phyloP scores from a whole-genome alignment of 23 tunicate species.

The Trididemnum clinides region DNA sequence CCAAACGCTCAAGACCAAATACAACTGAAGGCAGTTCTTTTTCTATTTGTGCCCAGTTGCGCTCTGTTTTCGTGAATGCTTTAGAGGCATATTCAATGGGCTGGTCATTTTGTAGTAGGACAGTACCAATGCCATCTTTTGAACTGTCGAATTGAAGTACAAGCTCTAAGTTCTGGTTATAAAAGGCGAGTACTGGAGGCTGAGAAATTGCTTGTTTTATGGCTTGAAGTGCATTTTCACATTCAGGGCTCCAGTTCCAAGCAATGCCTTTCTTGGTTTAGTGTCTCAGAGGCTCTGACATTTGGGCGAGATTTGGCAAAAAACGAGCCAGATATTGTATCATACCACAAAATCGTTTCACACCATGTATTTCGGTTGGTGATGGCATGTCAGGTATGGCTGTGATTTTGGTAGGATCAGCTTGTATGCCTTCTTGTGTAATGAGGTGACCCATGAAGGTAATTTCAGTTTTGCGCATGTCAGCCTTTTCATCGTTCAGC shows the following conservation, averaged over 20 bases:
- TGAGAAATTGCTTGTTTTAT: background rate
- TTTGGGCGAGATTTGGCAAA: constrained; percentile 19
- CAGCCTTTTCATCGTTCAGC: constrained; percentile 35
- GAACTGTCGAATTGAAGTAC: background rate
- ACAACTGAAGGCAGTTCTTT: constrained; percentile 14
- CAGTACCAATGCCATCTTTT: constrained; percentile 30
- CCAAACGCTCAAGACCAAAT: constrained; percentile 21
- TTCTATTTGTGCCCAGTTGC: constrained; percentile 41
- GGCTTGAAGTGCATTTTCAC: background rate
- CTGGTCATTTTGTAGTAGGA: background rate
- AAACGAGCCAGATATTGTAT: constrained; percentile 24
- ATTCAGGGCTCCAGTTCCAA: constrained; percentile 16
- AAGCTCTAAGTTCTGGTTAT: background rate
- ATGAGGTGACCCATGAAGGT: constrained; percentile 42
- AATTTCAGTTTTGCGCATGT: background rate
- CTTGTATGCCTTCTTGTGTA: background rate
- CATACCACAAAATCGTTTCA: constrained; percentile 26
- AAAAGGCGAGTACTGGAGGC: constrained; percentile 1
- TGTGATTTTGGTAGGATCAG: constrained; percentile 20
- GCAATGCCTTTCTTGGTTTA: constrained; percentile 12
- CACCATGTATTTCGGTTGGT: constrained; percentile 19
- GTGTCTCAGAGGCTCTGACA: background rate
- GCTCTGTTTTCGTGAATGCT: background rate
- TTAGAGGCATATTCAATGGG: constrained; percentile 27
- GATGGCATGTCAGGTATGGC: constrained; percentile 24